phyloP scores from a whole-genome alignment of 1,140 invertebrate species.

The Cheumatopsyche charites region DNA sequence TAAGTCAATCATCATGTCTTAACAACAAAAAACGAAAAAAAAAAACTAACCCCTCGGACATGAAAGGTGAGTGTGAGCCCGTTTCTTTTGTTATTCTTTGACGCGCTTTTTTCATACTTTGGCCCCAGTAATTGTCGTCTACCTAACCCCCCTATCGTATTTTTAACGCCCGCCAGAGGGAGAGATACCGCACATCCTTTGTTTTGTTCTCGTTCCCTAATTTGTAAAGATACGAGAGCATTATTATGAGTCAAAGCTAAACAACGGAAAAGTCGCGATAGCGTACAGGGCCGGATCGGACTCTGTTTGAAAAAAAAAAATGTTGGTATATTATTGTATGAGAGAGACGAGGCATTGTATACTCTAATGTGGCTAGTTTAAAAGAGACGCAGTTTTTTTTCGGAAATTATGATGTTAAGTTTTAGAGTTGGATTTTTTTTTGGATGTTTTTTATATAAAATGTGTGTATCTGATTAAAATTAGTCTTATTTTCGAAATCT shows the following conservation, averaged over 20 bases:
- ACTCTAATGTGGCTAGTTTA: too few species aligned
- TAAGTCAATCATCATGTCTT: neutral
- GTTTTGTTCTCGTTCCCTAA: conserved; percentile 25
- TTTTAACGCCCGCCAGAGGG: conserved; percentile 18
- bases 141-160: conserved; percentile 19
- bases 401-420: too few species aligned
- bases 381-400: too few species aligned
- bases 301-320: conserved; percentile 12
- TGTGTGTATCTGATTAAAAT: too few species aligned
- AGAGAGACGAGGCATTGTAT: too few species aligned
- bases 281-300: conserved; percentile 4
- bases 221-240: conserved; percentile 25
- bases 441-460: too few species aligned
- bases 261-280: conserved; percentile 25
- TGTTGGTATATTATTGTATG: too few species aligned
- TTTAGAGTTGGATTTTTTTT: too few species aligned
- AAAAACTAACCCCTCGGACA: neutral
- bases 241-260: conserved; percentile 26
- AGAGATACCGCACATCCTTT: conserved; percentile 26
- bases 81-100: conserved; percentile 16
- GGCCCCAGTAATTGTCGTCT: conserved; percentile 9
- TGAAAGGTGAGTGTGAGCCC: neutral
- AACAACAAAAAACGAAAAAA: too few species aligned
- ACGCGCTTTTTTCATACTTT: neutral
- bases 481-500: too few species aligned